Conservation (phyloP, 2,113 vertebrate genomes). For the Rousettus leschenaultii region DNA sequence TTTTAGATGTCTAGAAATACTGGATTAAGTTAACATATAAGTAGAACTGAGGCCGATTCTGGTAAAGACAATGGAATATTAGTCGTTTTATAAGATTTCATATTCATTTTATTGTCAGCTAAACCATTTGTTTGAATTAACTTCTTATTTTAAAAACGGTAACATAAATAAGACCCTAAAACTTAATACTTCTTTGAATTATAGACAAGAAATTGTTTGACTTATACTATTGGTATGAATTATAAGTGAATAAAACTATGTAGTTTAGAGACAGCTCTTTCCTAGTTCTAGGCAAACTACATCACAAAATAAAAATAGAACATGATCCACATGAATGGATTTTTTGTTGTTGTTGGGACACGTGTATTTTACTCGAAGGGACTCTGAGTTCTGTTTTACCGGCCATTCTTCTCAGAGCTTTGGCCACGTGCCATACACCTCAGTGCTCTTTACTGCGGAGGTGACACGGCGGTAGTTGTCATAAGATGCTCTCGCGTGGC, state of each 20-base stretch:
- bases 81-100: neutral
- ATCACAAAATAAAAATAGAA: neutral
- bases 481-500: neutral
- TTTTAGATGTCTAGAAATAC: neutral
- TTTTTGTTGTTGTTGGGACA: neutral
- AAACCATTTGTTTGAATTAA: constrained; percentile 1
- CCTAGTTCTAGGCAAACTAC: neutral
- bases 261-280: neutral
- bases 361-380: neutral
- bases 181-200: neutral
- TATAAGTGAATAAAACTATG: neutral
- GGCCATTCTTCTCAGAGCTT: neutral
- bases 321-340: neutral
- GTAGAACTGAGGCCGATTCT: neutral
- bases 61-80: neutral
- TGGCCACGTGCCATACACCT: neutral
- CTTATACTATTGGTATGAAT: neutral
- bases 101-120: neutral
- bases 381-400: neutral
- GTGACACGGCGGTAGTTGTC: neutral
- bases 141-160: neutral
- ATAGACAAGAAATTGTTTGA: neutral
- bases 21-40: neutral
- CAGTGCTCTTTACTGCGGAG: neutral
- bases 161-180: neutral